These are phyloP conservation scores for Tupiocoris notatus DNA, from an alignment of 2,888 invertebrate genomes.

Conservation along the genomic window DNA sequence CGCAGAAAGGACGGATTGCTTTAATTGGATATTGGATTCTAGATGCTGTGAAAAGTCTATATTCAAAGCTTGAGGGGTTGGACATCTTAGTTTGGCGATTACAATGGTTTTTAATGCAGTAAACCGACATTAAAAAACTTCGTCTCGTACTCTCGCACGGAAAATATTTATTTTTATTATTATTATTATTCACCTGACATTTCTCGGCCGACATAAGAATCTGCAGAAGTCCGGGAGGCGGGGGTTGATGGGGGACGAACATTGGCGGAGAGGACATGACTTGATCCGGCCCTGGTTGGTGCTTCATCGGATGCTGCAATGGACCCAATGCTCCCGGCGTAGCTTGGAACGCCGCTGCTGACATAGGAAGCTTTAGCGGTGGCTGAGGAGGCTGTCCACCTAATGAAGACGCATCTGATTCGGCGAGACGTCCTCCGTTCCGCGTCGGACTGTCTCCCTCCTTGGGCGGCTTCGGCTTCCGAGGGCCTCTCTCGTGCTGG, in stretches of 20 bases:
- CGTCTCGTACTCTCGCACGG: too few species aligned
- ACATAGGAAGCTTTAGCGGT: slow-evolving; percentile 53
- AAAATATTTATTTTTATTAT: background rate
- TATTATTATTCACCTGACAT: slow-evolving; percentile 74
- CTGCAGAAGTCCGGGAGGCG: slow-evolving; percentile 70
- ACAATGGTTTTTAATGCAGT: too few species aligned
- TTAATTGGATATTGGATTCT: too few species aligned
- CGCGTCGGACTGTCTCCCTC: slow-evolving; percentile 53
- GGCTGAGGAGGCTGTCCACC: slow-evolving; percentile 54
- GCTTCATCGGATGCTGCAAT: slow-evolving; percentile 52
- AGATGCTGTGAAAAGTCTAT: too few species aligned
- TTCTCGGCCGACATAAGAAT: slow-evolving; percentile 84
- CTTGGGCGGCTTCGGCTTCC: slow-evolving; percentile 77
- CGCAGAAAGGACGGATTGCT: too few species aligned
- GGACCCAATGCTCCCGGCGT: slow-evolving; percentile 49
- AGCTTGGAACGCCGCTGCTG: slow-evolving; percentile 52
- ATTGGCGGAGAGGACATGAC: slow-evolving; percentile 14
- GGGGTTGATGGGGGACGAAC: slow-evolving; percentile 50
- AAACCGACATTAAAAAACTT: too few species aligned
- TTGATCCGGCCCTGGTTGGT: slow-evolving; percentile 54
- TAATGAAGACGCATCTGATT: slow-evolving; percentile 46
- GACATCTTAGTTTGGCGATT: too few species aligned
- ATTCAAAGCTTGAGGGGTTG: too few species aligned
- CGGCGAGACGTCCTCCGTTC: slow-evolving; percentile 26
- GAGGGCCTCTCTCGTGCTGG: slow-evolving; percentile 93